A percentile compares a stretch with the other conserved stretches of the same genome.
Evolutionary conservation across 2,797 vertebrate species (phyloP).

Genomic region (Falco berigora): DNA sequence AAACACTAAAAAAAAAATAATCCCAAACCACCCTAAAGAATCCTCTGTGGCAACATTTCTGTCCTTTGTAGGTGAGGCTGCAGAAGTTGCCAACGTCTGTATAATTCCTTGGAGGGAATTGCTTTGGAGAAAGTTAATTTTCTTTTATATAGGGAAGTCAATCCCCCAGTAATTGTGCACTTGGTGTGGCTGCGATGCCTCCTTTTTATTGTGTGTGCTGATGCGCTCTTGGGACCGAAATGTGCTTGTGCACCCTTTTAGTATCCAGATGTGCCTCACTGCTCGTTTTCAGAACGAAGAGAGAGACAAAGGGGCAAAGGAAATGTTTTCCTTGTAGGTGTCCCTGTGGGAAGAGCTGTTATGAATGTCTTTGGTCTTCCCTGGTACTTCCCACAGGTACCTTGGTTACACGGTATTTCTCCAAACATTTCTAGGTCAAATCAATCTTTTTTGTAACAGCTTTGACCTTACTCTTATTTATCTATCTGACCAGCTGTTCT

Average conservation of each 20-base stretch:
- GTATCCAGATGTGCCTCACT: background rate
- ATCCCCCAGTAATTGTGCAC: background rate
- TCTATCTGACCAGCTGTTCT: background rate
- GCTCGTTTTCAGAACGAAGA: background rate
- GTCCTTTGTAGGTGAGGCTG: background rate
- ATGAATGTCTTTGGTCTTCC: background rate
- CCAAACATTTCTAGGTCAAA: background rate
- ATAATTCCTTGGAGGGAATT: background rate
- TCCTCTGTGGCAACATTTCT: background rate
- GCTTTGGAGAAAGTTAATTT: background rate
- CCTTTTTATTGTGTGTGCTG: background rate
- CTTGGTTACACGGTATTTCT: background rate
- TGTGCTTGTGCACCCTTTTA: background rate
- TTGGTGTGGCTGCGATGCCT: background rate
- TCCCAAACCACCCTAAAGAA: background rate
- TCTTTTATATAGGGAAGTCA: background rate
- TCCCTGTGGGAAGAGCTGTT: background rate
- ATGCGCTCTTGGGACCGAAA: background rate
- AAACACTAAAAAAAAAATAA: no score
- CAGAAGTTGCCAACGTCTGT: background rate
- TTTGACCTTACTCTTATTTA: background rate
- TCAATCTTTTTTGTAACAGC: background rate
- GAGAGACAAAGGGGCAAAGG: background rate
- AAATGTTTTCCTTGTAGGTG: background rate
- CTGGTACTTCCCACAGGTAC: background rate